These are phyloP conservation scores for Bruchidius siliquastri DNA, from an alignment of 2,888 invertebrate species.

Conservation along the genomic window DNA sequence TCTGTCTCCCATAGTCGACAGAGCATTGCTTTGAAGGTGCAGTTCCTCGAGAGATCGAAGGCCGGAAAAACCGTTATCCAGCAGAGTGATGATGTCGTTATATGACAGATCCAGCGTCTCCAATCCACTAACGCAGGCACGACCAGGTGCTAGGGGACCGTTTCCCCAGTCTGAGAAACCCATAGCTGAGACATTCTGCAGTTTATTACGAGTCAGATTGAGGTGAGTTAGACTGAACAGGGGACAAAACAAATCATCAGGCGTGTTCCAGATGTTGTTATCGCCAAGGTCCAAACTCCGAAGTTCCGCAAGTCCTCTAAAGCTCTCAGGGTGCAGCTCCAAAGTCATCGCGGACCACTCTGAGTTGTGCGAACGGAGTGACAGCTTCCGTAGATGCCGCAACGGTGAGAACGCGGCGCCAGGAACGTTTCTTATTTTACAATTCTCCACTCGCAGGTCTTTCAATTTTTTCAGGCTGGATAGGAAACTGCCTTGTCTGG, in stretches of 20 bases:
- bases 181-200: constrained; percentile 72
- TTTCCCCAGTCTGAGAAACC: constrained; percentile 71
- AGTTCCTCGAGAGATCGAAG: constrained; percentile 66
- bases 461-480: constrained; percentile 61
- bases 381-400: constrained; percentile 61
- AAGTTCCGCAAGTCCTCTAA: constrained; percentile 64
- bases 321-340: constrained; percentile 68
- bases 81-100: constrained; percentile 67
- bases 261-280: constrained; percentile 73
- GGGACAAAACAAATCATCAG: constrained; percentile 68
- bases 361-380: constrained; percentile 69
- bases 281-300: constrained; percentile 66
- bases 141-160: constrained; percentile 55
- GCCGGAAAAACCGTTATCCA: constrained; percentile 67
- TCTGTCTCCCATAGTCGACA: constrained; percentile 68
- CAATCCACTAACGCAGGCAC: constrained; percentile 65
- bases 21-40: constrained; percentile 70
- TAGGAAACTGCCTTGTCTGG: constrained; percentile 50
- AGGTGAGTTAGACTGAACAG: constrained; percentile 63
- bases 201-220: constrained; percentile 71
- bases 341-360: constrained; percentile 77
- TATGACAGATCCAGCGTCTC: constrained; percentile 68
- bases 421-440: constrained; percentile 72
- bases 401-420: constrained; percentile 65
- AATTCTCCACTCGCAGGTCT: constrained; percentile 67